These are phyloP conservation scores for Rotaria socialis DNA, from an alignment of 2,888 invertebrate species.

Conservation along the genomic window DNA sequence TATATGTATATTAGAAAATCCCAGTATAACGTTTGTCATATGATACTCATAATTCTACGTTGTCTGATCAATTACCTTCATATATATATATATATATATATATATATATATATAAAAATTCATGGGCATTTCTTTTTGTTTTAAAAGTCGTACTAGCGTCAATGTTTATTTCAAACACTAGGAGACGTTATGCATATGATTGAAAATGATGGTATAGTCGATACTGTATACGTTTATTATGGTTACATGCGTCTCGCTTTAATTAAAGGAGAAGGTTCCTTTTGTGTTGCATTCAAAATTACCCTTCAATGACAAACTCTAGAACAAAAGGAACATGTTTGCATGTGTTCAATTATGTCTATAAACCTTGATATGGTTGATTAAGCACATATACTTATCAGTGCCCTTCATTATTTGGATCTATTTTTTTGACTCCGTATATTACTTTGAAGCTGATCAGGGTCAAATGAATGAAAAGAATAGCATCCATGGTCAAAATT, in stretches of 20 bases:
- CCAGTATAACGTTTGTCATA: not conserved
- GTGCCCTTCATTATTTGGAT: not conserved
- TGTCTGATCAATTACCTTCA: not conserved
- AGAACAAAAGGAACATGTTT: not conserved
- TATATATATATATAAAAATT: too few species aligned
- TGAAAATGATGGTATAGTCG: not conserved
- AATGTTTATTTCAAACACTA: not conserved
- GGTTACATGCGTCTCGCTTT: not conserved
- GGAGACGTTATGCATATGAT: not conserved
- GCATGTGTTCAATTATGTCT: not conserved
- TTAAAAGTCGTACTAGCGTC: not conserved
- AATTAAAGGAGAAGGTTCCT: not conserved
- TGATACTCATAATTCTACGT: not conserved
- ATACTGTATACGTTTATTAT: not conserved
- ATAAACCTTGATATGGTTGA: not conserved
- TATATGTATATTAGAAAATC: not conserved
- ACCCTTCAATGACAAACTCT: not conserved
- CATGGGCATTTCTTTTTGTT: not conserved
- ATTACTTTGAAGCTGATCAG: not conserved
- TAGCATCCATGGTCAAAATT: not conserved
- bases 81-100: too few species aligned
- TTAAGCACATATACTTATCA: not conserved
- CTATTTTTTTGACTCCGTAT: not conserved
- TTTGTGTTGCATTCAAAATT: not conserved
- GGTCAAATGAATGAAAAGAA: not conserved